phyloP scores from a whole-genome alignment of 2,888 invertebrate genomes.

The Xanthorhoe designata region DNA sequence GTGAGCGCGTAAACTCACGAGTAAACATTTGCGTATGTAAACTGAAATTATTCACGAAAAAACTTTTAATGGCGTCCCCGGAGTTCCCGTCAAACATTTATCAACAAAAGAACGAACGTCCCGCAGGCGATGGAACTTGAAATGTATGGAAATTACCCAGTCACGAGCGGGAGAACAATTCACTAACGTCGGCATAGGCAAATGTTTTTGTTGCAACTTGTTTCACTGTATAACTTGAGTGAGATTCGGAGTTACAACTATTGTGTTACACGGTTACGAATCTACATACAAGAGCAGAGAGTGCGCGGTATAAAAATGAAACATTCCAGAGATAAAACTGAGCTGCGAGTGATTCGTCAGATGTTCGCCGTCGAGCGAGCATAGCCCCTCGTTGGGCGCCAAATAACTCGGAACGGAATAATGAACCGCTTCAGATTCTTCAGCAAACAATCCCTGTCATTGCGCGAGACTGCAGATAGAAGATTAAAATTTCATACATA shows the following conservation, averaged over 20 bases:
- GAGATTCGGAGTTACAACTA: constrained; percentile 71
- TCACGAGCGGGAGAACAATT: constrained; percentile 85
- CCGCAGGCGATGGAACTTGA: constrained; percentile 86
- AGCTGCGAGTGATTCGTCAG: constrained; percentile 65
- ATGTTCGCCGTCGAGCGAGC: constrained; percentile 59
- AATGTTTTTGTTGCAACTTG: constrained; percentile 84
- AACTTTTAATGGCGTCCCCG: constrained; percentile 86
- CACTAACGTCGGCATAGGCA: constrained; percentile 83
- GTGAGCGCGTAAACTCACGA: constrained; percentile 82
- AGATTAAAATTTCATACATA: constrained; percentile 64
- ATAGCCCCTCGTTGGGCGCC: constrained; percentile 69
- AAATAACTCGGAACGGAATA: constrained; percentile 75
- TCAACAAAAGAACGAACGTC: constrained; percentile 86
- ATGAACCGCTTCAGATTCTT: constrained; percentile 72
- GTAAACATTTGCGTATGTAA: constrained; percentile 86
- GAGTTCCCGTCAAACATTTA: constrained; percentile 86
- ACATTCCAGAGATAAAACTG: constrained; percentile 55
- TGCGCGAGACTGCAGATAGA: constrained; percentile 57
- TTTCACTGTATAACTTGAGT: constrained; percentile 72
- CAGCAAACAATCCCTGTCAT: constrained; percentile 69
- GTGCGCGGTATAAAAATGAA: constrained; percentile 56
- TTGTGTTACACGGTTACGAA: constrained; percentile 51
- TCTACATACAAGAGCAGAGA: constrained; percentile 45
- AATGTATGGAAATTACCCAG: constrained; percentile 86
- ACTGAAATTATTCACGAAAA: constrained; percentile 86